Percentiles rank a stretch among this genome's conserved stretches.
phyloP scores from a whole-genome alignment of 2,797 vertebrate species.

The Urophycis tenuis region DNA sequence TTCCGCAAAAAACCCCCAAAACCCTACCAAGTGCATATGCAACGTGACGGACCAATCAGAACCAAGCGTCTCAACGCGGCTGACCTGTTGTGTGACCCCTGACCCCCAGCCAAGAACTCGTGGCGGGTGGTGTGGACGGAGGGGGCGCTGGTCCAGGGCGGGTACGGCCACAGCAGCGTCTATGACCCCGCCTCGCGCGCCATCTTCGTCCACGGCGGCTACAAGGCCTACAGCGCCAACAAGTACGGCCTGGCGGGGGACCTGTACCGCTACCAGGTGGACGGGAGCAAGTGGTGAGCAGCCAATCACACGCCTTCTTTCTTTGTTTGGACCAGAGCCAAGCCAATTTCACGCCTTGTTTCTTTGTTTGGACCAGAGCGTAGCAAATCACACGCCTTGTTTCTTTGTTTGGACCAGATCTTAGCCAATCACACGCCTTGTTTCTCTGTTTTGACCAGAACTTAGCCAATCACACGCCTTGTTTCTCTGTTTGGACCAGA shows the following conservation, averaged over 20 bases:
- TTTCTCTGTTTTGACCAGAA: background rate
- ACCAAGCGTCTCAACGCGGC: too few species aligned
- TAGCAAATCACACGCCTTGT: background rate
- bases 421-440: background rate
- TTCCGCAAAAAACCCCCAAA: too few species aligned
- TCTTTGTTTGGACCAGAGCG: background rate
- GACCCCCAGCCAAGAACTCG: constrained; percentile 68
- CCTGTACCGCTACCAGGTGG: constrained; percentile 86
- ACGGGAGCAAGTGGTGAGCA: constrained; percentile 81
- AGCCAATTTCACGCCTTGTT: background rate
- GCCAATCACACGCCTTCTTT: background rate
- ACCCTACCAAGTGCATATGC: too few species aligned
- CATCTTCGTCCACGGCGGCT: constrained; percentile 91
- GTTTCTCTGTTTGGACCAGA: background rate
- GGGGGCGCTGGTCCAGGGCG: constrained; percentile 90
- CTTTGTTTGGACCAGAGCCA: background rate
- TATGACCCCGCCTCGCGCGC: constrained; percentile 80
- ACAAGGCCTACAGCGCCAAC: constrained; percentile 95
- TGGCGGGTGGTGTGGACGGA: constrained; percentile 79
- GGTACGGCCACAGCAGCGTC: constrained; percentile 95
- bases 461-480: background rate
- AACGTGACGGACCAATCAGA: too few species aligned
- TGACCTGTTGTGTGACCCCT: background rate
- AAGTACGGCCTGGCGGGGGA: constrained; percentile 94
- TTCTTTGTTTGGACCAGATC: background rate